Conservation (phyloP, 2,113 vertebrate genomes). For the Pachyramphus minor region DNA sequence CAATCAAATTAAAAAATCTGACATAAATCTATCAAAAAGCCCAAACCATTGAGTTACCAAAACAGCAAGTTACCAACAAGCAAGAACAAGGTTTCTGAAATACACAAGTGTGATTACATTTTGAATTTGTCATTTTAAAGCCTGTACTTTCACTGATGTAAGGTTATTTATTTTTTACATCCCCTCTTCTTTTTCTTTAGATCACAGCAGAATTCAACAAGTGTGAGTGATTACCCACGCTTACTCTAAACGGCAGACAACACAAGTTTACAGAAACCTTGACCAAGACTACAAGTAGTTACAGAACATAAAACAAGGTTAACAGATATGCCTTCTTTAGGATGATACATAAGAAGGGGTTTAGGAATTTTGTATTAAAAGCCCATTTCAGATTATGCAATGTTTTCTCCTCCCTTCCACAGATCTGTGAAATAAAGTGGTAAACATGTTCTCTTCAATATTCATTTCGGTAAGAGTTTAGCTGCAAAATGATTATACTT, state of each 20-base stretch:
- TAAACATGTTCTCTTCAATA: slow-evolving; percentile 18
- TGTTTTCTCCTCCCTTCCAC: background rate
- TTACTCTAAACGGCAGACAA: background rate
- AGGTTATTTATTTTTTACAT: background rate
- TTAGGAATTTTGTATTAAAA: background rate
- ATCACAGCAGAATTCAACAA: background rate
- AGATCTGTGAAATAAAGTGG: background rate
- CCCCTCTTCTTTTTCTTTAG: background rate
- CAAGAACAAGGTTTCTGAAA: background rate
- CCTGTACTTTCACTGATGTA: background rate
- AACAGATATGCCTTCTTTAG: background rate
- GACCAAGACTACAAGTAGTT: slow-evolving; percentile 11
- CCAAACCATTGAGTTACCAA: background rate
- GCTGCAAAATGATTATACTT: slow-evolving; percentile 28
- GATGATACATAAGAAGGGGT: background rate
- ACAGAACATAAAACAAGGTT: background rate
- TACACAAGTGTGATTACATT: background rate
- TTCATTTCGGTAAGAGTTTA: background rate
- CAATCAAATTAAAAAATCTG: background rate
- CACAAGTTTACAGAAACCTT: slow-evolving; percentile 5
- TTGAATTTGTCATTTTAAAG: background rate
- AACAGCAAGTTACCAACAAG: background rate
- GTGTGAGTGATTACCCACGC: background rate
- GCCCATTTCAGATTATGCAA: background rate
- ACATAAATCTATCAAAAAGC: background rate